Base-by-base conservation (phyloP, 2,888 invertebrate genomes). In the Idaea biselata region DNA sequence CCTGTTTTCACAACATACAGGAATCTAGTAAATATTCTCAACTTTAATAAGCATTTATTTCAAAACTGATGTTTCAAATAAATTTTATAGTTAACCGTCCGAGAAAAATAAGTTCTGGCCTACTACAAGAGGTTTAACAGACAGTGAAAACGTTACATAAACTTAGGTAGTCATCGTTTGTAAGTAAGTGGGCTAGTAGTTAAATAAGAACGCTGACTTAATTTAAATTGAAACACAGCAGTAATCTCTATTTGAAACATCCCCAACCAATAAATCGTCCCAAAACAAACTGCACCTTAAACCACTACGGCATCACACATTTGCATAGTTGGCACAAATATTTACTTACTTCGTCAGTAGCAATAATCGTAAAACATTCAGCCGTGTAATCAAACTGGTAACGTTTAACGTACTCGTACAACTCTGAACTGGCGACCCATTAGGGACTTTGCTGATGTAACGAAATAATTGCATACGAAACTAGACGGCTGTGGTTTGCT, bases 221-320 rank as follows among this genome's bases (percentile, higher is more conserved):
- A 25, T 25, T 25, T 25, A 25, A 25, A 25, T 5, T 44, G 7
- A 44, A 44, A 44, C 2, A 14, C 6, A 44, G 11, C 44, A 44
- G 44, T 44, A 14, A 3, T 11, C 14, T 44, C 44, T 44, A 44
- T 44, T 44, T 44, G 14, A 33, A 11, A 11, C 8, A 44, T 14
- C 44, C 44, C 14, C 14, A 44, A 11, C 5, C 25, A 44, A 44
- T 44, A 44, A 44, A 44, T 44, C 44, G 44, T 8, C 11, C 44
- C 44, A 44, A 44, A 44, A 44, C 44, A 44, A 44, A 44, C 44
- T 44, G 44, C 44, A 44, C 44, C 44, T 44, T 44, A 44, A 44
- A 14, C 44, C 44, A 44, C 44, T 44, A 44, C 44, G 44, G 14
- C 11, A 44, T 44, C 14, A 44, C 44, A 44, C 44, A 44, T 44